A percentile compares a stretch with the other conserved stretches of the same genome.
These are phyloP conservation scores for Biston betularia DNA, from an alignment of 2,888 invertebrate species.

Conservation along the genomic window DNA sequence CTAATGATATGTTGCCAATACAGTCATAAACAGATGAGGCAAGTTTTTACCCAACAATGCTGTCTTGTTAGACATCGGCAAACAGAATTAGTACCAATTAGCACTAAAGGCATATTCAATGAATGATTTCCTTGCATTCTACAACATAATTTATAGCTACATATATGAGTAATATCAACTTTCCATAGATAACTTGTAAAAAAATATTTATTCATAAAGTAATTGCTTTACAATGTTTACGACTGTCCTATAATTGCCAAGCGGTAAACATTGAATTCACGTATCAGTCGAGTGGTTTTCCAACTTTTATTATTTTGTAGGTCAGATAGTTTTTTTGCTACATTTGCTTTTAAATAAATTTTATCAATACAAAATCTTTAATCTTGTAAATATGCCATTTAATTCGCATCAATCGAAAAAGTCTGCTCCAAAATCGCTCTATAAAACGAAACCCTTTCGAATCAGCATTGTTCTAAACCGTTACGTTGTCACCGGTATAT, in stretches of 20 bases:
- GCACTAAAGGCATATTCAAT: constrained; percentile 26
- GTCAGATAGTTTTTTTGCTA: no score
- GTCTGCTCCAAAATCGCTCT: constrained; percentile 28
- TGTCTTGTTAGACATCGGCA: constrained; percentile 36
- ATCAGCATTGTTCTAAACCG: constrained; percentile 52
- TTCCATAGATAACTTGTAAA: not conserved
- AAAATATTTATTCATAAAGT: no score
- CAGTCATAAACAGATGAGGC: constrained; percentile 29
- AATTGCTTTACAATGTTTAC: no score
- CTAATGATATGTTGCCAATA: constrained; percentile 10
- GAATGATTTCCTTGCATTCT: constrained; percentile 39
- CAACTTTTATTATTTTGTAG: not conserved
- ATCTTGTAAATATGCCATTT: not conserved
- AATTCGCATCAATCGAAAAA: constrained; percentile 19
- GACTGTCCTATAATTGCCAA: no score
- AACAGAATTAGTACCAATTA: constrained; percentile 42
- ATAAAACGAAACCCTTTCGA: constrained; percentile 47
- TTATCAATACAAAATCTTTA: no score
- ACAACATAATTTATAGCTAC: not conserved
- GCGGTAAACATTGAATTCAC: not conserved
- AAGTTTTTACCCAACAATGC: constrained; percentile 43
- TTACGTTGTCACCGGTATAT: constrained; percentile 68
- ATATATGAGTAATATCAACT: not conserved
- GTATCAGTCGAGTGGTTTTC: no score
- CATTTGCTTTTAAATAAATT: no score